Percentiles rank a stretch among this genome's conserved stretches.
These are phyloP conservation scores for Turritopsis dohrnii DNA, from an alignment of 30 jellyfish, hydroid and myxozoan genomes.

Conservation along the genomic window DNA sequence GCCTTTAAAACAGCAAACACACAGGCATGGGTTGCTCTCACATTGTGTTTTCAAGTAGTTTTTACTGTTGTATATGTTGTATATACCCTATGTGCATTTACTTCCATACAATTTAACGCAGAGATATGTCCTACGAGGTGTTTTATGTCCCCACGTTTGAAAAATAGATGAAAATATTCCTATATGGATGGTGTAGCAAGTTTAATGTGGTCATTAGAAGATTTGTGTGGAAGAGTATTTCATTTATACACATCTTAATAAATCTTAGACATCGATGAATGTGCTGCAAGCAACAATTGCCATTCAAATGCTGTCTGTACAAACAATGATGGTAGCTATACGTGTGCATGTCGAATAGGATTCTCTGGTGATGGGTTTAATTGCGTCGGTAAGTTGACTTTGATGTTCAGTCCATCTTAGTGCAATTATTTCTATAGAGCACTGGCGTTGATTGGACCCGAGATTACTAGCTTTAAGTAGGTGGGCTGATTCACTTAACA, in stretches of 20 bases:
- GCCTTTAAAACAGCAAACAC: too few relatives aligned
- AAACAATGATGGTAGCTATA: background rate
- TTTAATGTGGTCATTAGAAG: background rate
- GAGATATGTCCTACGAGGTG: too few relatives aligned
- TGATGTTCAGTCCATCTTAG: too few relatives aligned
- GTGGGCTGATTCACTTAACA: background rate
- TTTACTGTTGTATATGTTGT: too few relatives aligned
- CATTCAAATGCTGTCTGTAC: background rate
- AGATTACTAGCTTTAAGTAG: background rate
- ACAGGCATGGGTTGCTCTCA: too few relatives aligned
- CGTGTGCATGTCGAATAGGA: background rate
- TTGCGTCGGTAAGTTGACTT: background rate
- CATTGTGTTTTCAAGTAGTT: too few relatives aligned
- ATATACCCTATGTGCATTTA: background rate
- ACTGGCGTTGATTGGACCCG: too few relatives aligned
- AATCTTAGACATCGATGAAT: background rate
- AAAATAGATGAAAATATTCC: background rate
- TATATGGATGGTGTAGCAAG: background rate
- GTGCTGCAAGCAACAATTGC: background rate
- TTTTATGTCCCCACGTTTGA: too few relatives aligned
- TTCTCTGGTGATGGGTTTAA: conserved; percentile 5
- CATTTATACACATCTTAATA: background rate
- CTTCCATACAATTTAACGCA: too few relatives aligned
- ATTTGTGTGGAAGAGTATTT: background rate
- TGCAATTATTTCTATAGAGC: too few relatives aligned